Evolutionary conservation across 2,888 invertebrate genomes (phyloP).

Genomic region (Epirrita christyi): DNA sequence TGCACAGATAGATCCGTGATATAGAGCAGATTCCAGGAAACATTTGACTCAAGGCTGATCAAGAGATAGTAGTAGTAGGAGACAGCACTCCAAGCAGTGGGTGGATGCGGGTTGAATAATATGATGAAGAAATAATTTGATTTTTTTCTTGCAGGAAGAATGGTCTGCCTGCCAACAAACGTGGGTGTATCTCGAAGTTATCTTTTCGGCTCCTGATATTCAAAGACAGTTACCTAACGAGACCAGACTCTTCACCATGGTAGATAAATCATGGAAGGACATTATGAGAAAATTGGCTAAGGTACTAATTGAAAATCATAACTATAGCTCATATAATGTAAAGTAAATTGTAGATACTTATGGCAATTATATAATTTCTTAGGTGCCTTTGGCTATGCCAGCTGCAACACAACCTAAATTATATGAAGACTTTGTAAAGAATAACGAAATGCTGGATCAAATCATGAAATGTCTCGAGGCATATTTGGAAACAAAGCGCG

Average conservation of each 20-base stretch:
- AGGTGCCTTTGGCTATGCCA: constrained; percentile 92
- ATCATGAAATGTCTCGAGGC: constrained; percentile 96
- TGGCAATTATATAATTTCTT: background rate
- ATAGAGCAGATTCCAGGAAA: too few relatives aligned
- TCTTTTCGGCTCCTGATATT: constrained; percentile 97
- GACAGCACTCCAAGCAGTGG: too few relatives aligned
- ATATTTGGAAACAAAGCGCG: constrained; percentile 94
- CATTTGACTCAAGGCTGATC: too few relatives aligned
- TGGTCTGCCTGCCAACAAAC: constrained; percentile 95
- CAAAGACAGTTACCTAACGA: constrained; percentile 96
- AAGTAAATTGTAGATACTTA: background rate
- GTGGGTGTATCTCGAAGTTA: constrained; percentile 98
- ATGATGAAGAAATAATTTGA: too few relatives aligned
- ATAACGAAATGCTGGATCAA: constrained; percentile 92
- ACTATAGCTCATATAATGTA: background rate
- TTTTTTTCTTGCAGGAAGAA: constrained; percentile 87
- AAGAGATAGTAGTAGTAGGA: too few relatives aligned
- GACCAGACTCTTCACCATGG: constrained; percentile 92
- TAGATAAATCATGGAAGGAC: constrained; percentile 96
- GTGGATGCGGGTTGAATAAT: too few relatives aligned
- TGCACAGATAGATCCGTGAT: too few relatives aligned
- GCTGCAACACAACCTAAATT: constrained; percentile 90
- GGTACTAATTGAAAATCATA: constrained; percentile 48
- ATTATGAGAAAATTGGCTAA: constrained; percentile 93
- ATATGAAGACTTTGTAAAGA: constrained; percentile 87